Base-by-base conservation (phyloP, 1,140 invertebrate species). In the Stegodyphus dumicola region DNA sequence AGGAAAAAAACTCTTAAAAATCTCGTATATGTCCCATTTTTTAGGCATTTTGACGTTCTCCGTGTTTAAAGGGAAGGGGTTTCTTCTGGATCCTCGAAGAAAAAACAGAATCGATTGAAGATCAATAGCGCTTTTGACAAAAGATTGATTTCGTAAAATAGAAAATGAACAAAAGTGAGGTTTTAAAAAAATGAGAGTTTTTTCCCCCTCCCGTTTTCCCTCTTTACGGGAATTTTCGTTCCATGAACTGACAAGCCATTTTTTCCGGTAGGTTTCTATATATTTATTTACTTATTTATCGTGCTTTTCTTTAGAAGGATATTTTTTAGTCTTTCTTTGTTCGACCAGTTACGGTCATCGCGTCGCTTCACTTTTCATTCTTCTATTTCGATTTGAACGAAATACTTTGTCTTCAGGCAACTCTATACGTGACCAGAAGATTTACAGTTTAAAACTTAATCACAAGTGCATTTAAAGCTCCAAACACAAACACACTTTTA, bases 51-150 rank as follows among this genome's bases (percentile, higher is more conserved):
- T 77, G 60, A 66, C 75, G 52, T 77, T 51, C 64, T 51, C 15
- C 56, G 51, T 48, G 13, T 33, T 66, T 66, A 54, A 60, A 76
- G 60, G 53, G 11, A 48, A 66, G 60, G 15, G 13, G 48, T 77
- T 77, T 51, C 49, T 18, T 66, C 56, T 1, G 15, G 15, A 15
- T n/a, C 33, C 13, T 51, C 4, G 6, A 17, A 7, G 15, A 52
- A 77, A 77, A 77, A 77, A 77, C 52, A 60, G 56, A 66, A 60
- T 77, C 64, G 75, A 77, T 77, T 15, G 48, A 9, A 52, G 75
- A 77, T 77, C 75, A 77, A 77, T 77, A 77, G 60, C 75, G 75
- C 75, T 77, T 76, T 77, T 48, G 75, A 66, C 48, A 77, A 77
- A 77, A 77, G 75, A 77, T 77, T 77, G 75, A 77, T 77, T 77